Evolutionary conservation across 2,113 vertebrate genomes (phyloP).

Genomic region (Hippocampus abdominalis): DNA sequence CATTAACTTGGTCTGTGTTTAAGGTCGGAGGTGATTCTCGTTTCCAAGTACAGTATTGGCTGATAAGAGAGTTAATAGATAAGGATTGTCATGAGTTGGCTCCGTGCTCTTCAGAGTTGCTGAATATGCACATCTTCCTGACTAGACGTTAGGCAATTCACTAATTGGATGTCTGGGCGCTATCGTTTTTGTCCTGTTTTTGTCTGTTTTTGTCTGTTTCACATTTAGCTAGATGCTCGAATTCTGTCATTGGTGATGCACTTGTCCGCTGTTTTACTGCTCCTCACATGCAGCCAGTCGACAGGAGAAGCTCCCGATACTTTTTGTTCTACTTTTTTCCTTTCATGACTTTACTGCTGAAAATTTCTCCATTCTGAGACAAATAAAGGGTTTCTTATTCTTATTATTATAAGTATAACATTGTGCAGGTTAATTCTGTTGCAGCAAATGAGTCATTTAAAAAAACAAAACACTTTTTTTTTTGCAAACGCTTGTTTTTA

Average conservation of each 20-base stretch:
- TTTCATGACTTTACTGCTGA: too few species aligned
- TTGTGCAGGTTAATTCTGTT: not conserved
- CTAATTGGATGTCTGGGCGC: slow-evolving; percentile 51
- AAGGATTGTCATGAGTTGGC: slow-evolving; percentile 23
- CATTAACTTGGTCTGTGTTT: slow-evolving; percentile 54
- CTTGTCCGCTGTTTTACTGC: slow-evolving; percentile 11
- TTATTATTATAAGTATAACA: not conserved
- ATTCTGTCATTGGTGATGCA: slow-evolving; percentile 33
- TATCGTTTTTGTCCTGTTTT: slow-evolving; percentile 32
- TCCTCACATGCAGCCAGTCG: not conserved
- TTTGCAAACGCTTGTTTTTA: not conserved
- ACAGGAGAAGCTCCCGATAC: not conserved
- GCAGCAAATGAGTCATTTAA: not conserved
- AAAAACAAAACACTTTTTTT: not conserved
- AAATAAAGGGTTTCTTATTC: too few species aligned
- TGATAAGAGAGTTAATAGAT: slow-evolving; percentile 60
- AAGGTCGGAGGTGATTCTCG: slow-evolving; percentile 50
- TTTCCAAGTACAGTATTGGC: slow-evolving; percentile 38
- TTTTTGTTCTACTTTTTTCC: too few species aligned
- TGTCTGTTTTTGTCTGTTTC: slow-evolving; percentile 25
- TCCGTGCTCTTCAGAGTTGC: slow-evolving; percentile 37
- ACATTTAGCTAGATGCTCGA: slow-evolving; percentile 25
- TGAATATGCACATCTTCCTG: slow-evolving; percentile 47
- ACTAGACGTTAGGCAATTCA: slow-evolving; percentile 34
- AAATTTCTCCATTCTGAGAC: too few species aligned